phyloP scores from a whole-genome alignment of 2,797 vertebrate genomes.

The Premnoplex brunnescens region DNA sequence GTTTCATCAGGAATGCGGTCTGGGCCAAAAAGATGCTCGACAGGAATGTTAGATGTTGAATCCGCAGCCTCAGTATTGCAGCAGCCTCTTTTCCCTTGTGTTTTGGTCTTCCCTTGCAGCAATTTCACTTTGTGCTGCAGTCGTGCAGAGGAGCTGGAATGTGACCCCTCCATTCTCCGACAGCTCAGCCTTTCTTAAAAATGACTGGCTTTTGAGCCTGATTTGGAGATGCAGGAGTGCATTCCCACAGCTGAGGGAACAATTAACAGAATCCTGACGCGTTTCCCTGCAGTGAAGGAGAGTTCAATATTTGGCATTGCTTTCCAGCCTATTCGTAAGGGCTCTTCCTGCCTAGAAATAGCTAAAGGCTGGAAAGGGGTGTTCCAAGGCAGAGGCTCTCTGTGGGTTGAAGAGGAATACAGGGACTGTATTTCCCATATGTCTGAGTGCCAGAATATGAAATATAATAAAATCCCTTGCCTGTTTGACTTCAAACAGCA shows the following conservation, averaged over 20 bases:
- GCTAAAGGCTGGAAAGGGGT: not conserved
- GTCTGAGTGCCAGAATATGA: not conserved
- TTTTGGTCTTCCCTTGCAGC: conserved; percentile 13
- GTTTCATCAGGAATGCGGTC: not conserved
- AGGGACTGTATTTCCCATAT: not conserved
- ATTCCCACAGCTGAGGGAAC: not conserved
- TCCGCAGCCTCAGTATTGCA: not conserved
- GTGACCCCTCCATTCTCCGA: not conserved
- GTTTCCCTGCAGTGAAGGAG: not conserved
- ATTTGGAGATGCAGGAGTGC: not conserved
- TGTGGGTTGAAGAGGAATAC: not conserved
- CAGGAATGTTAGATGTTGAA: not conserved
- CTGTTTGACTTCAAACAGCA: conserved; percentile 23
- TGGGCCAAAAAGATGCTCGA: not conserved
- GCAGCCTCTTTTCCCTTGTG: not conserved
- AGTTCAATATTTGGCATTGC: not conserved
- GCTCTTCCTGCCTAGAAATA: conserved; percentile 47
- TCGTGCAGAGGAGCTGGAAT: conserved; percentile 32
- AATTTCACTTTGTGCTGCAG: conserved; percentile 17
- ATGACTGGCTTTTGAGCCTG: not conserved
- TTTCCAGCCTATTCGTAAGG: not conserved
- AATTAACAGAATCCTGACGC: not conserved
- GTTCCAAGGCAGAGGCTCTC: not conserved
- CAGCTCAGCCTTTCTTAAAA: not conserved
- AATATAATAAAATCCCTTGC: not conserved